Evolutionary conservation across 2,888 invertebrate genomes (phyloP).

Genomic region (Cephus pygmeus): DNA sequence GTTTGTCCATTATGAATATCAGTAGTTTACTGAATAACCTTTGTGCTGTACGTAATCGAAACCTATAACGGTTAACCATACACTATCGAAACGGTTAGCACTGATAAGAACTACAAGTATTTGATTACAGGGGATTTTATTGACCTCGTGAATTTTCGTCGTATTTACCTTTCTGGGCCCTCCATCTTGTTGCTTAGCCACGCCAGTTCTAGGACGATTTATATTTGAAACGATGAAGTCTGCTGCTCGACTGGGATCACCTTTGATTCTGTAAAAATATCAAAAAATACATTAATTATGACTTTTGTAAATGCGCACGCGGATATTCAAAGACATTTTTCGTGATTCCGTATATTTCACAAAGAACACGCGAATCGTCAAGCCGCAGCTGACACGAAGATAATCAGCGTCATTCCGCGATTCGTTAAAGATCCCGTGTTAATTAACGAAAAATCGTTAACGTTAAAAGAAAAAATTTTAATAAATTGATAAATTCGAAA

Average conservation of each 20-base stretch:
- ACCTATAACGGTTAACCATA: no score
- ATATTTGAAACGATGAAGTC: slow-evolving; percentile 7
- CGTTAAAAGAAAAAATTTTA: no score
- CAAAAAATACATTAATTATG: not conserved
- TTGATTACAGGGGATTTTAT: not conserved
- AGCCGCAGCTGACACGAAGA: not conserved
- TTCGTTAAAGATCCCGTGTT: no score
- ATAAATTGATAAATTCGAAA: no score
- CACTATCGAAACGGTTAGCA: no score
- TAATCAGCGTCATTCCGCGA: no score
- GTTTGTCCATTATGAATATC: not conserved
- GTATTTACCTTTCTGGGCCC: slow-evolving; percentile 52
- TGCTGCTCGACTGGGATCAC: slow-evolving; percentile 45
- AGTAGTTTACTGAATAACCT: not conserved
- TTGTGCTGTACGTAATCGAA: not conserved
- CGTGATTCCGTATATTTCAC: not conserved
- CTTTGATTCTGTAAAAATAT: slow-evolving; percentile 46
- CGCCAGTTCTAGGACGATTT: not conserved
- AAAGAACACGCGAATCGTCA: not conserved
- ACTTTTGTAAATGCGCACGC: not conserved
- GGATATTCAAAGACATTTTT: not conserved
- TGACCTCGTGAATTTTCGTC: not conserved
- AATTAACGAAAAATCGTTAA: no score
- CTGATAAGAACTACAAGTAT: no score
- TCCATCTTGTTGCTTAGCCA: slow-evolving; percentile 41